A percentile compares a stretch with the other conserved stretches of the same genome.
Conservation (phyloP, 2,113 vertebrate species). For the Ranitomeya variabilis region DNA sequence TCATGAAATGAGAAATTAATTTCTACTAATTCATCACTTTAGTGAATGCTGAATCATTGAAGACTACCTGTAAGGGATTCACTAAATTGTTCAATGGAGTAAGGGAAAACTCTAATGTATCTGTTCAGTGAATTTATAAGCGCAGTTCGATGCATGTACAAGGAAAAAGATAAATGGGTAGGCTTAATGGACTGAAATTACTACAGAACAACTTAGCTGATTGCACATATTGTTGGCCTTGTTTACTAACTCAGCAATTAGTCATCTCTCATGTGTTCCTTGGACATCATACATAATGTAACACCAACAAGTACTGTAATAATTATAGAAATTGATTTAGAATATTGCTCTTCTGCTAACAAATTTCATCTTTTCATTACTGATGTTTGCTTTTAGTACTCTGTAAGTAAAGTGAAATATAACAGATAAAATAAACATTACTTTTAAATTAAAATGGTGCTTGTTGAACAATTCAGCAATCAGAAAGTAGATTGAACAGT, state of each 20-base stretch:
- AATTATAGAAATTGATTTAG: not conserved
- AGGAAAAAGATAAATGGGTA: constrained; percentile 30
- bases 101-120: constrained; percentile 9
- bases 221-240: constrained; percentile 16
- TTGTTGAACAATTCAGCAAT: too few relatives aligned
- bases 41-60: constrained; percentile 5
- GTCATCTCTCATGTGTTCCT: constrained; percentile 17
- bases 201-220: constrained; percentile 34
- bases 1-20: constrained; percentile 35
- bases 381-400: not conserved
- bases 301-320: not conserved
- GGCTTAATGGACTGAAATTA: constrained; percentile 35
- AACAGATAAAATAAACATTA: not conserved
- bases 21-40: constrained; percentile 29
- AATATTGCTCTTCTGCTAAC: not conserved
- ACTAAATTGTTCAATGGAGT: constrained; percentile 9
- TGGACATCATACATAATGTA: constrained; percentile 23
- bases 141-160: constrained; percentile 1
- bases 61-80: not conserved
- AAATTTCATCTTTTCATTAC: not conserved
- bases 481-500: too few relatives aligned
- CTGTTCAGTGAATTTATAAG: constrained; percentile 33
- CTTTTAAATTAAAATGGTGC: too few relatives aligned
- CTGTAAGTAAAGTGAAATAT: not conserved
- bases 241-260: constrained; percentile 27